phyloP scores from a whole-genome alignment of 2,888 invertebrate genomes.

The Dicyrtoma fusca region DNA sequence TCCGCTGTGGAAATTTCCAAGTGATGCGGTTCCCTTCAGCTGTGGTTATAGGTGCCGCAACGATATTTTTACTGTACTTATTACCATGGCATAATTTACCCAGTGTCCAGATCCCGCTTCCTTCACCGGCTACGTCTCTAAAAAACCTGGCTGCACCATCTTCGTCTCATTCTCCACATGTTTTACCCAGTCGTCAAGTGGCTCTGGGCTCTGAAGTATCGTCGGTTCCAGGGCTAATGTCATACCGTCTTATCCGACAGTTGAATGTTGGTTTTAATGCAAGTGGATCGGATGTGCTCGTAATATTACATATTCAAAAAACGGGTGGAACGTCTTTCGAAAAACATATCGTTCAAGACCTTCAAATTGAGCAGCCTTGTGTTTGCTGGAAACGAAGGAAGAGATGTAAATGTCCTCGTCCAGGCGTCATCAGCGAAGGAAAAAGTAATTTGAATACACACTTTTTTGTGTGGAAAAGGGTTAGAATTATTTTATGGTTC shows the following conservation, averaged over 20 bases:
- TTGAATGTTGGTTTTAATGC: conserved; percentile 52
- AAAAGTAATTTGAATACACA: not conserved
- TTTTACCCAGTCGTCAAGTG: not conserved
- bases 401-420: conserved; percentile 88
- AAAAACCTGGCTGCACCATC: conserved; percentile 11
- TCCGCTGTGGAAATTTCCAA: not conserved
- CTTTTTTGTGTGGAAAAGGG: not conserved
- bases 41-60: conserved; percentile 50
- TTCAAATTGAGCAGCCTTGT: conserved; percentile 90
- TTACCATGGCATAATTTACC: conserved; percentile 55
- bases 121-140: conserved; percentile 43
- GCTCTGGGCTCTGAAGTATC: conserved; percentile 22
- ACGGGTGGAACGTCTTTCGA: conserved; percentile 98
- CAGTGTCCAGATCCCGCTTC: conserved; percentile 49
- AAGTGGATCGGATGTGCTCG: conserved; percentile 89
- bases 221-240: conserved; percentile 49
- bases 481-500: no score
- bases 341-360: conserved; percentile 90
- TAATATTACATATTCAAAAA: conserved; percentile 98
- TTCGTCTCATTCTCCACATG: conserved; percentile 11
- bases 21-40: conserved; percentile 46
- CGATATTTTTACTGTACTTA: conserved; percentile 53
- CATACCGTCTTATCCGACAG: conserved; percentile 51
- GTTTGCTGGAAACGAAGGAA: conserved; percentile 87
- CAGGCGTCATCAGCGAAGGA: conserved; percentile 58